Base-by-base conservation (phyloP, 2,797 vertebrate genomes). In the Sebastes hubbsi region DNA sequence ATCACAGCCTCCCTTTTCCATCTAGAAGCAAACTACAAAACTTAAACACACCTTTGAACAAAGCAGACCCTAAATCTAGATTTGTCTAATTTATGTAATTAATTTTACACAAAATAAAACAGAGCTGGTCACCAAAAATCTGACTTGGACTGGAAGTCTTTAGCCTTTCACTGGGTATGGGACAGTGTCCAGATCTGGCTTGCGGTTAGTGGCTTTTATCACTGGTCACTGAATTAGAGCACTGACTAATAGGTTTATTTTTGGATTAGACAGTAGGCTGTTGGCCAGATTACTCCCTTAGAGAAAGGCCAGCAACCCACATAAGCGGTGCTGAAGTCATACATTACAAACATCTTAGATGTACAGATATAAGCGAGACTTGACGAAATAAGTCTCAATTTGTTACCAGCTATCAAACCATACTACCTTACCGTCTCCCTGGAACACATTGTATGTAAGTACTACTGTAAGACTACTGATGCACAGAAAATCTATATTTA, bases 181-280 rank as follows among this genome's bases (percentile, higher is more conserved):
- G 72, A 59, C 46, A 68, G 60, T 42, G 27, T 83, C 58, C 36
- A 68, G 32, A 49, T 68, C 69, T 62, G 66, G 52, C 71, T 14
- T 4, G 1, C 56, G 6, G 66, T 78, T 42, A 68, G 18, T 30
- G 49, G 29, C 64, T 34, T 54, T 75, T 94, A 89, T 92, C 91
- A 81, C 62, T 69, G 56, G 54, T 84, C 81, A 86, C 77, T 80
- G 76, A 85, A 81, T 91, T 89, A 82, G 86, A 72, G 76, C 82
- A 72, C 78, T 91, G 90, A 92, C 83, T 76, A 79, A 81, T 67
- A 38, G 78, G 64, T 14, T 80, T 88, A 89, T 93, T 93, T 93
- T 87, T 87, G 89, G 82, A 88, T 72, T 54, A 69, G 78, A 73
- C 71, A 68, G 65, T 64, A 61, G 64, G 61, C 49, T 22, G 54